Conservation (phyloP, 2,888 invertebrate genomes). For the Lithophane socia region DNA sequence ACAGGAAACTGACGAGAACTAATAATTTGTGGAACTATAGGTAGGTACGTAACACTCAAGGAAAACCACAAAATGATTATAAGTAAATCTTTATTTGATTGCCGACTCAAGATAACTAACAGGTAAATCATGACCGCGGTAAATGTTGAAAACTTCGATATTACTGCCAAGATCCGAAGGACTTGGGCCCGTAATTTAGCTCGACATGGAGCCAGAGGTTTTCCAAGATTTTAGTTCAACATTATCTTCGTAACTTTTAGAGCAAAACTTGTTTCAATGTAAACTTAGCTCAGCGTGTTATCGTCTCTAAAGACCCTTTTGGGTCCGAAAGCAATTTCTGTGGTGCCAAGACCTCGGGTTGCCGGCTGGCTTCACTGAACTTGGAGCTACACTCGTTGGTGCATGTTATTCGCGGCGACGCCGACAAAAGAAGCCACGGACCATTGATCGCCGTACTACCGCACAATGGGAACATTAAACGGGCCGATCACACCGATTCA, state of each 20-base stretch:
- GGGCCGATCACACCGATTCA: constrained; percentile 55
- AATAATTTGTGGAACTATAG: constrained; percentile 23
- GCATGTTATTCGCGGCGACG: constrained; percentile 43
- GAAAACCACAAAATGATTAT: constrained; percentile 56
- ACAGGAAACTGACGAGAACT: constrained; percentile 42
- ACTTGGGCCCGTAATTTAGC: not conserved
- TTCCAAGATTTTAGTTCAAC: not conserved
- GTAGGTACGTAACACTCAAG: constrained; percentile 33
- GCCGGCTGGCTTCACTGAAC: not conserved
- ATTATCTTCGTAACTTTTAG: not conserved
- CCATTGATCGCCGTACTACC: constrained; percentile 57
- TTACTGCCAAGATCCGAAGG: not conserved
- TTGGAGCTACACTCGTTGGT: constrained; percentile 1
- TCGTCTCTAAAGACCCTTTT: not conserved
- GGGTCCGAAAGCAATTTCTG: not conserved
- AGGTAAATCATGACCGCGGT: constrained; percentile 18
- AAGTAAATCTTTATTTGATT: constrained; percentile 34
- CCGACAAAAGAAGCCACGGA: constrained; percentile 59
- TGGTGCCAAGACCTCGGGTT: too few relatives aligned
- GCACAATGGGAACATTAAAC: constrained; percentile 62
- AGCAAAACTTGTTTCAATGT: not conserved
- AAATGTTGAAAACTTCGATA: not conserved
- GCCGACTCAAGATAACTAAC: constrained; percentile 17
- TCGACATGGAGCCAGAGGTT: not conserved
- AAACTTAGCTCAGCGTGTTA: not conserved